A percentile compares a stretch with the other conserved stretches of the same genome.
phyloP scores from a whole-genome alignment of 1,140 invertebrate genomes.

The Brachionus rubens region DNA sequence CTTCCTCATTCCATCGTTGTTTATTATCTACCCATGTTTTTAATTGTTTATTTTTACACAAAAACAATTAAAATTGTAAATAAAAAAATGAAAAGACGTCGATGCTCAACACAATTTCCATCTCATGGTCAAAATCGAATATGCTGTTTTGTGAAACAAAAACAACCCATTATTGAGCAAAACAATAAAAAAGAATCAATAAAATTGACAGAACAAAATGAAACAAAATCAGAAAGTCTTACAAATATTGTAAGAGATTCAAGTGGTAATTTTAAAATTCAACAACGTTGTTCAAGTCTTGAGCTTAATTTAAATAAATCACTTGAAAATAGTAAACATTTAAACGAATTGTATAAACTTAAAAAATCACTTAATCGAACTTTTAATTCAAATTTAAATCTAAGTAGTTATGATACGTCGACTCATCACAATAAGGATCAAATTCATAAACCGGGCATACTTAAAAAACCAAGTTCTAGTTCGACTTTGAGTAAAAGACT shows the following conservation, averaged over 20 bases:
- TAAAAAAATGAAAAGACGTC: constrained; percentile 13
- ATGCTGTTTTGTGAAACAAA: too few relatives aligned
- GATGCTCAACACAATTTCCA: too few relatives aligned
- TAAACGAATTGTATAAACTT: background rate
- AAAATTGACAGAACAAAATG: too few relatives aligned
- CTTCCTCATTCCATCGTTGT: constrained; percentile 26
- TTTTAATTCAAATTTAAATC: constrained; percentile 5
- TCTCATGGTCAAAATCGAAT: too few relatives aligned
- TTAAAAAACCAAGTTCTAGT: background rate
- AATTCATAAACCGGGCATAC: background rate
- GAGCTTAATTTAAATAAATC: constrained; percentile 1
- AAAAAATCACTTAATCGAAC: constrained; percentile 3
- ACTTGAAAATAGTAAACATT: constrained; percentile 16
- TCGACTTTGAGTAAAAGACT: background rate
- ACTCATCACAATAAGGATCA: background rate
- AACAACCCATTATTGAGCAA: too few relatives aligned
- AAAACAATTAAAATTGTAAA: constrained; percentile 39
- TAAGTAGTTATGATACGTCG: background rate
- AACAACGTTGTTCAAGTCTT: background rate
- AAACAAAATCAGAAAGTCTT: too few relatives aligned
- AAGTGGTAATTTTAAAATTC: background rate
- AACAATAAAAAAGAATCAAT: too few relatives aligned
- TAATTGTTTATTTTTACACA: constrained; percentile 34
- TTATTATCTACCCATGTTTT: constrained; percentile 41
- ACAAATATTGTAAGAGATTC: too few relatives aligned